Evolutionary conservation across 2,888 invertebrate genomes (phyloP).

Genomic region (Dasysyrphus tricinctus): DNA sequence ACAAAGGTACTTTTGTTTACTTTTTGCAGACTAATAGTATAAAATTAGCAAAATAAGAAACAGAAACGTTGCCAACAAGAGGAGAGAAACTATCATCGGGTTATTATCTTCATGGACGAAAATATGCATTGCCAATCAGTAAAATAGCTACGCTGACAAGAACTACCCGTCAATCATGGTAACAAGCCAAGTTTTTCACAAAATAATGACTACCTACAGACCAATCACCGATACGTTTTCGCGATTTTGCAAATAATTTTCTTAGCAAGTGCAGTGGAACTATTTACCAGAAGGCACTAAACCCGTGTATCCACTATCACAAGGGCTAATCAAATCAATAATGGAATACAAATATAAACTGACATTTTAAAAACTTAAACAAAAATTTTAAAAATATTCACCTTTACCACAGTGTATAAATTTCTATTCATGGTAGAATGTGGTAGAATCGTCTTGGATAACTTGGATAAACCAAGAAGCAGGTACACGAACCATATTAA

Average conservation of each 20-base stretch:
- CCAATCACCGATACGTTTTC: conserved; percentile 41
- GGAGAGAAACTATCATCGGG: conserved; percentile 12
- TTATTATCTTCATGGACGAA: conserved; percentile 30
- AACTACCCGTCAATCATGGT: conserved; percentile 62
- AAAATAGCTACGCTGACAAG: conserved; percentile 42
- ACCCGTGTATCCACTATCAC: conserved; percentile 16
- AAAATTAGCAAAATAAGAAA: not conserved
- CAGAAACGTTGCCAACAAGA: not conserved
- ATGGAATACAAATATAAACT: too few species aligned
- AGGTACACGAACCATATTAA: too few species aligned
- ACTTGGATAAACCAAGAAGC: too few species aligned
- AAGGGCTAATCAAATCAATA: not conserved
- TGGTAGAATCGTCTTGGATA: too few species aligned
- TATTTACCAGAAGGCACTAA: conserved; percentile 8
- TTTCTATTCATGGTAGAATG: too few species aligned
- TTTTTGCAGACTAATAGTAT: not conserved
- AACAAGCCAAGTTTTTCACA: conserved; percentile 49
- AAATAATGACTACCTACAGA: conserved; percentile 56
- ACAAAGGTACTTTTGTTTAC: not conserved
- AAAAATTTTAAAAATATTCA: not conserved
- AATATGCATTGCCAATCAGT: conserved; percentile 40
- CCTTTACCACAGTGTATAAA: too few species aligned
- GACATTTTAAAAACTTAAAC: not conserved
- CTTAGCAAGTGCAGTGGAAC: conserved; percentile 32
- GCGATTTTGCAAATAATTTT: conserved; percentile 41